Evolutionary conservation across 2,113 vertebrate genomes (phyloP), one percentile per base, ranked within the genome.

Genomic region (Psilopsiagon aymara): DNA sequence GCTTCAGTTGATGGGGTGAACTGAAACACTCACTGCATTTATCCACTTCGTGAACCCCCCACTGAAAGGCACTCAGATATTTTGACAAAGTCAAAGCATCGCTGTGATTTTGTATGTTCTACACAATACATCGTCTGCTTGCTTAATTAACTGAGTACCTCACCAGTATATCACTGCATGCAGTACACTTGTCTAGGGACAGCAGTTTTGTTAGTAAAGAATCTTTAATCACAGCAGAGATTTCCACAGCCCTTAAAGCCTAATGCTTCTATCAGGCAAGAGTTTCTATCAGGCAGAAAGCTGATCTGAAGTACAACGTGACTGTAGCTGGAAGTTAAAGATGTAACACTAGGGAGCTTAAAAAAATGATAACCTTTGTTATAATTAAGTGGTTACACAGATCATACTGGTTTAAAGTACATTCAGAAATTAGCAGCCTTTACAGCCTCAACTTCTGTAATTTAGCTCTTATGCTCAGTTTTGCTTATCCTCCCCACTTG

Each of bases 401-500:
- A 43, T 39, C 27, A 57, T 28, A 28, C 15, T 59, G 29, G 64
- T 81, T 69, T 86, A 88, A 83, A 3, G 18, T 29, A 77, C 13
- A 43, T 9, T 44, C 31, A 82, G 69, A 82, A 80, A 86, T 79
- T 10, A 70, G 25, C 78, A 89, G 78, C 71, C 20, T 43, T 44
- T 8, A 80, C 17, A 24, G 7, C 41, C 25, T 47, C 33, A 51
- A 13, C 11, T 89, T 87, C 52, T 0, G 11, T 44, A 82, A 78
- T 87, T 76, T 78, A 86, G 67, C 71, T 87, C 55, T 80, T 89
- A 82, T 0, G 1, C 49, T 90, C 7, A 82, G 59, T 85, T 79
- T 67, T 8, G 2, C 37, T 92, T 39, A 0, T 2, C 6, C 6
- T 14, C 2, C 5, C 16, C 18, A 69, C 74, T 74, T 80, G 57